Percentiles rank a stretch among this genome's conserved stretches.
These are phyloP conservation scores for Caenorhabditis sp. DNA, from an alignment of 2,888 invertebrate genomes.

Conservation along the genomic window DNA sequence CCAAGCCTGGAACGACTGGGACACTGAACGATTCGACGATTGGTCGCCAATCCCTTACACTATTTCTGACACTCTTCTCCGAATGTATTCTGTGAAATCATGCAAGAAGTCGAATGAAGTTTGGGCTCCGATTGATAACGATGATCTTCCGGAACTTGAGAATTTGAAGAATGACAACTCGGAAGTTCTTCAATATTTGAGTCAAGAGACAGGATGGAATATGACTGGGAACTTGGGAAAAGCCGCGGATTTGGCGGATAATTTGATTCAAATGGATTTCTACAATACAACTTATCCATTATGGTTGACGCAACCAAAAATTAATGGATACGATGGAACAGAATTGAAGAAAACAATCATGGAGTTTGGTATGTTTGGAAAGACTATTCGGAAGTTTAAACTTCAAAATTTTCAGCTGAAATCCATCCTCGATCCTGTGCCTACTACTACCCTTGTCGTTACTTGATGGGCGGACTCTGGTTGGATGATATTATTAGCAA, in stretches of 20 bases:
- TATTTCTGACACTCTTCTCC: slow-evolving; percentile 76
- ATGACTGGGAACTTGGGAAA: slow-evolving; percentile 66
- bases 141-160: slow-evolving; percentile 67
- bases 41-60: slow-evolving; percentile 78
- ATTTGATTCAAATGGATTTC: slow-evolving; percentile 76
- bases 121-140: slow-evolving; percentile 74
- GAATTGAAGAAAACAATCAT: slow-evolving; percentile 54
- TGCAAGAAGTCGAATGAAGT: slow-evolving; percentile 70
- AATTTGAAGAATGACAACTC: slow-evolving; percentile 58
- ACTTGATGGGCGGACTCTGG: slow-evolving; percentile 77
- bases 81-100: slow-evolving; percentile 77
- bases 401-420: slow-evolving; percentile 64
- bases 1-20: slow-evolving; percentile 70
- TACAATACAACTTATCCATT: slow-evolving; percentile 66
- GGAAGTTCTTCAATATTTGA: slow-evolving; percentile 66
- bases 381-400: background rate
- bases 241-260: slow-evolving; percentile 78
- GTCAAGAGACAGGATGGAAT: slow-evolving; percentile 72
- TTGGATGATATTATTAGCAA: slow-evolving; percentile 67
- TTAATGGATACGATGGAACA: slow-evolving; percentile 60
- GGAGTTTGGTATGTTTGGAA: slow-evolving; percentile 56
- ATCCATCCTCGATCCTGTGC: slow-evolving; percentile 75
- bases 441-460: slow-evolving; percentile 71
- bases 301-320: slow-evolving; percentile 70
- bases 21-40: slow-evolving; percentile 54